Percentiles rank a stretch among this genome's conserved stretches.
Conservation (phyloP, 2,113 vertebrate genomes). For the Patagioenas fasciata region DNA sequence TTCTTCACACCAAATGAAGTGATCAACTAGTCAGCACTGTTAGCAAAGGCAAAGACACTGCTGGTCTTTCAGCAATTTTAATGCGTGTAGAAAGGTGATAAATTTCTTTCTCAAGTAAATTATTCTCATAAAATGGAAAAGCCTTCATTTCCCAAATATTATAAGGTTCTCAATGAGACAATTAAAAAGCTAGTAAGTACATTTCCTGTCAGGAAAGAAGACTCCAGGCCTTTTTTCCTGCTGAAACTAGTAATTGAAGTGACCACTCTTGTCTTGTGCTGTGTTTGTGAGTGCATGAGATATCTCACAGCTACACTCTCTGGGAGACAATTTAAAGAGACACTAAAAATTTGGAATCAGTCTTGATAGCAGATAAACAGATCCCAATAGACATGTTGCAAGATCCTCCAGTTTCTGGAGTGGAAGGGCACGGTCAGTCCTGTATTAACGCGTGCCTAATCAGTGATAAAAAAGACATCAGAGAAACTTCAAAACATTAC, state of each 20-base stretch:
- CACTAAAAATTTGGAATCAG: neutral
- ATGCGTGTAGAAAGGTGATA: neutral
- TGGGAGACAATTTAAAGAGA: neutral
- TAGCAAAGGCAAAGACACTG: neutral
- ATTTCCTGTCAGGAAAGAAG: neutral
- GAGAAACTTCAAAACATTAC: neutral
- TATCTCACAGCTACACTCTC: too few relatives aligned
- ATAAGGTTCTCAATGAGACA: neutral
- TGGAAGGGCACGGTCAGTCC: neutral
- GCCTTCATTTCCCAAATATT: neutral
- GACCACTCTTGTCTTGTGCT: neutral
- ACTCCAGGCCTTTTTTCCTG: rapidly evolving
- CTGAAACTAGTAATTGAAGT: neutral
- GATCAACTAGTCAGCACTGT: neutral
- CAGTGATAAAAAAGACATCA: rapidly evolving
- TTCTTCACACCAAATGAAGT: neutral
- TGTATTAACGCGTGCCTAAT: neutral
- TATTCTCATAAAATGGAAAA: neutral
- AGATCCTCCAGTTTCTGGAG: neutral
- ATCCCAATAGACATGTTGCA: rapidly evolving
- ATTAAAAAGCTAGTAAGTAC: neutral
- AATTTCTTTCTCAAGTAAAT: neutral
- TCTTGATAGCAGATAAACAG: neutral
- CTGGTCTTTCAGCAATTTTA: neutral
- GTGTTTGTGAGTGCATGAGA: too few relatives aligned